Evolutionary conservation across 2,113 vertebrate genomes (phyloP), one percentile per base, ranked within the genome.

Genomic region (Montifringilla adamsi): DNA sequence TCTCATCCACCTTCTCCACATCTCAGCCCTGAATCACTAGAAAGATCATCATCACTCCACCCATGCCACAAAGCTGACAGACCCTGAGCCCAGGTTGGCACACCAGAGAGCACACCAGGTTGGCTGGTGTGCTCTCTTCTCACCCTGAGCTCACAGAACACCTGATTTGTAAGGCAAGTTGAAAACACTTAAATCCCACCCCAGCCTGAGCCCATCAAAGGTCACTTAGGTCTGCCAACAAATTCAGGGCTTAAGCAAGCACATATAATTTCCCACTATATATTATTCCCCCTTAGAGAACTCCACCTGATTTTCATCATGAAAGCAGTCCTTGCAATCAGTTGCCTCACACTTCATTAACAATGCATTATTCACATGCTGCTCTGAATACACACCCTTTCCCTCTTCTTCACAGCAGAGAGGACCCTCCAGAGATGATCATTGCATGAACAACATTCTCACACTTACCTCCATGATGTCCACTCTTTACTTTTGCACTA

Each of bases 391-490:
- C 3, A 44, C 15, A 15, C 10, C 0, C 27, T 67, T 50, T 70
- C 53, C 20, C 10, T 74, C 62, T 66, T 90, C 31, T 73, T 24
- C 30, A 23, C 1, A 6, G 22, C 24, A 59, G 17, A 50, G 68
- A 1, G 6, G 6, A 7, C 44, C 50, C 69, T 87, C 66, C 10
- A 21, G 50, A 93, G 6, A 13, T 5, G 41, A 37, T 63, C 60
- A 46, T 21, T 82, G 33, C 23, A 20, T 10, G 44, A 75, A 50
- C 13, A 31, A 35, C 35, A 33, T 50, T 43, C 33, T 78, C 66
- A 78, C 27, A 16, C 20, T 64, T 49, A 28, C 3, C 26, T 43
- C 18, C 3, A 1, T 1, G 0, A 24, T 6, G 11, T 35, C 63
- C 72, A n/a, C 53, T 55, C 30, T 39, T 20, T 22, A 44, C 24